Base-by-base conservation (phyloP, 2,797 vertebrate genomes). In the Macropodus opercularis region DNA sequence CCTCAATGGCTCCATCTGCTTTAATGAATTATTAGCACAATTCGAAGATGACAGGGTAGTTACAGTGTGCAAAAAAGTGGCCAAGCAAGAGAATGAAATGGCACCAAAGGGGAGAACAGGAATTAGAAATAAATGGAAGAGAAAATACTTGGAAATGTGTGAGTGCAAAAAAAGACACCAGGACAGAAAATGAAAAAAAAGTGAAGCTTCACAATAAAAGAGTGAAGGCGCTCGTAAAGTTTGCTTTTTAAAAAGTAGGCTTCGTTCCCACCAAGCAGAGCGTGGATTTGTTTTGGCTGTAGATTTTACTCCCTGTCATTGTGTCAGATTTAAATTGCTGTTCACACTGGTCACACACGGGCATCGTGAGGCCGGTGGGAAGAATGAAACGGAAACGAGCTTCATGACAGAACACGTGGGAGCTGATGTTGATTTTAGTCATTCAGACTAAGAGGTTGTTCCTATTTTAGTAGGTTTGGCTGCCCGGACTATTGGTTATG, bases 31-130 rank as follows among this genome's bases (percentile, higher is more conserved):
- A 87, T 83, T 71, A 79, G 63, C 12, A 47, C 51, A 83, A 81
- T 85, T 85, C 80, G 48, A 75, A 85, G 80, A 79, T 1, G 7
- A 74, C 46, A 15, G 65, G 85, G 87, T 89, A 86, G 73, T 72
- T 74, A 65, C 22, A 65, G 63, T 49, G 55, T 74, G 44, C 40
- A 38, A 47, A 57, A 41, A 51, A 42, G 22, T 34, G 13, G 14
- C 31, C 12, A 27, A 11, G n/a, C n/a, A n/a, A n/a, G n/a, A n/a
- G n/a, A n/a, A n/a, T n/a, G n/a, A n/a, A n/a, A 39, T n/a, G 35
- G 35, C 35, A 41, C 23, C 12, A 40, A n/a, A 47, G 38, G 42
- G 63, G 50, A 43, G 44, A 10, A 21, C 2, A 57, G 41, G 23
- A 42, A 49, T 21, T 43, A 5, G 32, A 73, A 52, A 75, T 75